Base-by-base conservation (phyloP, 2,113 vertebrate genomes). In the Sorex fumeus region DNA sequence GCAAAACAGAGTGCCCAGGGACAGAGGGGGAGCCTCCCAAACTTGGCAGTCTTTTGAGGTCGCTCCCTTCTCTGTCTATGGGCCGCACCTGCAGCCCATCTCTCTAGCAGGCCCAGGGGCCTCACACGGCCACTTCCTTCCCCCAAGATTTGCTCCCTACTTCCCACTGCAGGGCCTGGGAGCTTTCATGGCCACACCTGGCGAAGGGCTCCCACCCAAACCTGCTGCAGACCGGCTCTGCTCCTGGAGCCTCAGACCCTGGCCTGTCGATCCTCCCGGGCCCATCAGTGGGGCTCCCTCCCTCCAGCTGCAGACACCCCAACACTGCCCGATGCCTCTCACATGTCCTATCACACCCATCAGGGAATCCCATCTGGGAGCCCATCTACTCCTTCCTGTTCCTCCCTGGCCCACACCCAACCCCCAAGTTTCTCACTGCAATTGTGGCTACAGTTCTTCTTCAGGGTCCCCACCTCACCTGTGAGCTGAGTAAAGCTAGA, bases 321-420 rank as follows among this genome's bases (percentile, higher is more conserved):
- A 27, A 4, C 11, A 60, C n/a, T 28, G 12, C 30, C 10, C 1
- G 66, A 47, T 0, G 8, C 18, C 75, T 71, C 47, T 80, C 27
- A 30, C 2, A 10, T 50, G 28, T 36, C 19, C 0, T 1, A 8
- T 40, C n/a, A n/a, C 3, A 28, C 67, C 62, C 10, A 1, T 21
- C 66, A n/a, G 66, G 75, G 32, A 69, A 23, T 9, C 34, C 34
- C 40, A 43, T 40, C 43, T 0, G 78, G 34, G 90, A 81, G 30
- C 15, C 86, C 50, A 84, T 45, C 47, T 30, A 10, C 10, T 19
- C 64, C 32, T 40, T 57, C 47, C 34, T 25, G 9, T 30, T 72
- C 72, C 47, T 50, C 10, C 47, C 27, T 66, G 8, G 8, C 64
- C 25, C 10, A 6, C 32, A 60, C 45, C 43, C 83, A 66, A n/a